Evolutionary conservation across 1,140 invertebrate genomes (phyloP).

Genomic region (Euglossa dilemma): DNA sequence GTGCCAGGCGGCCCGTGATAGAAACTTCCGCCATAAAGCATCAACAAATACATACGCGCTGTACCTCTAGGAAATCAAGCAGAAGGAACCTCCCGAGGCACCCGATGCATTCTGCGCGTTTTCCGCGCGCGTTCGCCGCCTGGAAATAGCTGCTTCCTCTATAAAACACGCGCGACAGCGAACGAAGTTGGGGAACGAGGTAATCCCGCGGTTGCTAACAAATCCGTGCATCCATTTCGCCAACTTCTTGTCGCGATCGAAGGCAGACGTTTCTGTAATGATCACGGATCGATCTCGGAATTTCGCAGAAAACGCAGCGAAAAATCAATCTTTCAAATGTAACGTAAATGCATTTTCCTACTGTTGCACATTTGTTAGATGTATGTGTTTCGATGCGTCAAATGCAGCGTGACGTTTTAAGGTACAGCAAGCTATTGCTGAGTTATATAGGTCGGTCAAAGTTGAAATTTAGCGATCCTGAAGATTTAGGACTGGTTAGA

Average conservation of each 20-base stretch:
- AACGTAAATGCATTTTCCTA: too few species aligned
- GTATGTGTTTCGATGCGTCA: too few species aligned
- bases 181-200: slow-evolving; percentile 38
- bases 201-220: slow-evolving; percentile 51
- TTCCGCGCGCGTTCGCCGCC: neutral
- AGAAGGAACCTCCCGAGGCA: slow-evolving; percentile 48
- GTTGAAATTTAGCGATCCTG: too few species aligned
- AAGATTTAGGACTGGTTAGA: too few species aligned
- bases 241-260: slow-evolving; percentile 43
- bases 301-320: too few species aligned
- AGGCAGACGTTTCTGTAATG: too few species aligned
- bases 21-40: slow-evolving; percentile 53
- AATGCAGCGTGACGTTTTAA: too few species aligned
- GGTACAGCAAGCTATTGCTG: too few species aligned
- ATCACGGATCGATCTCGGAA: neutral
- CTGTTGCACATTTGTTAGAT: too few species aligned
- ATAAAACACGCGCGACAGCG: slow-evolving; percentile 23
- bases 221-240: slow-evolving; percentile 42
- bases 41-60: slow-evolving; percentile 26
- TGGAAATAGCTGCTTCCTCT: slow-evolving; percentile 26
- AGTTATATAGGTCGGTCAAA: too few species aligned
- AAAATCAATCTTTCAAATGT: too few species aligned
- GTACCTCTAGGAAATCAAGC: slow-evolving; percentile 54
- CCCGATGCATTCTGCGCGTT: slow-evolving; percentile 37
- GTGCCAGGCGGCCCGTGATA: neutral